Conservation (phyloP, 2,888 invertebrate species). For the Pandemis cinnamomeana region DNA sequence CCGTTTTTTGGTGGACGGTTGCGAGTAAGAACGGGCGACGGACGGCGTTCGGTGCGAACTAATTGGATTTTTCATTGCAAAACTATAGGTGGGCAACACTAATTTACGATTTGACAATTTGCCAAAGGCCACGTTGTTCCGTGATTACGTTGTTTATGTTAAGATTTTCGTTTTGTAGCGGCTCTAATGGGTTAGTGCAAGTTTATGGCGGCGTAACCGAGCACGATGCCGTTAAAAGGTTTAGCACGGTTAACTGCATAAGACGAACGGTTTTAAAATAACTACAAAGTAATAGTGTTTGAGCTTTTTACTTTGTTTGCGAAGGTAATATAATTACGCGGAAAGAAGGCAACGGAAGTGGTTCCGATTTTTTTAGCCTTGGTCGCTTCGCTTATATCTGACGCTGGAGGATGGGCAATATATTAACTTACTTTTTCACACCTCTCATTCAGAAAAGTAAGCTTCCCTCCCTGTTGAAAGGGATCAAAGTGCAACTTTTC, state of each 20-base stretch:
- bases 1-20: slow-evolving; percentile 6
- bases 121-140: slow-evolving; percentile 39
- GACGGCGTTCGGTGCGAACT: slow-evolving; percentile 42
- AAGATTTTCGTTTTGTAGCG: slow-evolving; percentile 33
- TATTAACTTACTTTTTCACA: no score
- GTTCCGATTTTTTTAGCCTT: no score
- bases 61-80: slow-evolving; percentile 59
- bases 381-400: no score
- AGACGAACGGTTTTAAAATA: slow-evolving; percentile 7
- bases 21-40: background rate
- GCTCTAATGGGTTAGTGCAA: slow-evolving; percentile 28
- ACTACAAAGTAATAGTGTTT: slow-evolving; percentile 1
- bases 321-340: background rate
- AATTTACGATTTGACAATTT: slow-evolving; percentile 51
- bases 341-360: background rate
- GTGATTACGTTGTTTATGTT: slow-evolving; percentile 40
- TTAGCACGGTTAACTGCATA: slow-evolving; percentile 2
- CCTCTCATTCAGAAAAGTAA: no score
- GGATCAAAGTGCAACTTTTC: no score
- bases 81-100: slow-evolving; percentile 50
- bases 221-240: slow-evolving; percentile 13
- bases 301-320: slow-evolving; percentile 5
- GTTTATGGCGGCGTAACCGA: slow-evolving; percentile 22
- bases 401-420: no score
- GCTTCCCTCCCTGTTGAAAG: no score